Base-by-base conservation (phyloP, 2,888 invertebrate genomes). In the Napeogenes inachia region DNA sequence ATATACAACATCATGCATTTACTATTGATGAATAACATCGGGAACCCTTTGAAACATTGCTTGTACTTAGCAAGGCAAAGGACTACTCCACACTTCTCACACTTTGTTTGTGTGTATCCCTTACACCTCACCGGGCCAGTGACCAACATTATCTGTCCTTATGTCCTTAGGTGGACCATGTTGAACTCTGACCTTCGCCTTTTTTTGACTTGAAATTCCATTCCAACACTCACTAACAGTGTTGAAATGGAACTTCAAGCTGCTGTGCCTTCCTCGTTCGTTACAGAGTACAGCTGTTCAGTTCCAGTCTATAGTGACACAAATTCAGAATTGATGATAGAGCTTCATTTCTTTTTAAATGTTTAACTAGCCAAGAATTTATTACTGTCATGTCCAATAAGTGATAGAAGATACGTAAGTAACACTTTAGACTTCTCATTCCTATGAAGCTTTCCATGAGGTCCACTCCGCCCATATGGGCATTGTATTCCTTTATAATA, bases 381-480 rank as follows among this genome's bases (percentile, higher is more conserved):
- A 77, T 79, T 65, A 77, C 71, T 3, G 74, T 66, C 66, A 77
- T 66, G 65, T 77, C 77, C 64, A 78, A 71, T 62, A 78, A 56
- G 64, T 78, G 76, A 57, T 47, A 47, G 21, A 47, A 47, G 47
- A 35, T 35, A 35, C 35, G 35, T 35, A 35, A 6, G 35, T 35
- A 5, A 6, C 13, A 47, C 2, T 35, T 35, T 35, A 2, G 35
- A 35, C 35, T 35, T 35, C 35, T 35, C 6, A 35, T 35, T 35
- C 35, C 35, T 35, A 35, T 35, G 35, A 35, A 35, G 35, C 35
- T 35, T 2, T 35, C 35, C 35, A 35, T 35, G 35, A 35, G 35
- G 35, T 35, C 35, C 6, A 35, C 35, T 35, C 35, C 35, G 35
- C 35, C 35, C 35, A 35, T 1, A 35, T 35, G 35, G 35, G 35